Evolutionary conservation across 2,797 vertebrate genomes (phyloP), one percentile per base, ranked within the genome.

Genomic region (Sebastes vulpes): DNA sequence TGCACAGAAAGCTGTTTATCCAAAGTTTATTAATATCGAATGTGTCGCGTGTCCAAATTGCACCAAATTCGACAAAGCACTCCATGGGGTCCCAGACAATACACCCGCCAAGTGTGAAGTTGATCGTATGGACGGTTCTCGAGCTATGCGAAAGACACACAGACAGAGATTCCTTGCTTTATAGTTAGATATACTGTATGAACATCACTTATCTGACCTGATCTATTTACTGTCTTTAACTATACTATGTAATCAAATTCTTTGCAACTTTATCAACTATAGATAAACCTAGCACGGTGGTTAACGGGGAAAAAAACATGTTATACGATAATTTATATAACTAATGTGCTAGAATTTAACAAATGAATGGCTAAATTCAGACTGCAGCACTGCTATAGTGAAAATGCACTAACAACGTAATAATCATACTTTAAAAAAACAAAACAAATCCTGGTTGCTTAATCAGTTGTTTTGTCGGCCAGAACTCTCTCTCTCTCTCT

Each of bases 141-240:
- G 42, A 46, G 42, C 38, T 42, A 18, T 46, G 42, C 16, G 42
- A 46, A 46, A 0, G 16, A 46, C 6, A 46, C 1, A 18, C 16
- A 46, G 16, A 18, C 42, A 46, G 42, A 46, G 42, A 18, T 8
- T 46, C 42, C 42, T 46, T 46, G 16, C 42, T 46, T 46, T 46
- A 46, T 46, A 18, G 42, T 46, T 46, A 46, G 42, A 46, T 18
- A 21, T 9, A 4, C 5, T 21, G 6, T 8, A n/a, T 29, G 21
- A 38, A 23, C 23, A 48, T 29, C 60, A 60, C 21, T 57, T 65
- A 50, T 18, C 53, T 42, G 21, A 68, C 52, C 57, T 38, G 3
- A 64, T 67, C 29, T 25, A 26, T 69, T 77, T 50, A 25, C 48
- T 31, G 16, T 59, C 8, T 79, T 35, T 75, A 42, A 68, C 75